Evolutionary conservation across 2,888 invertebrate genomes (phyloP), one percentile per base, ranked within the genome.

Genomic region (Euspilapteryx auroguttella): DNA sequence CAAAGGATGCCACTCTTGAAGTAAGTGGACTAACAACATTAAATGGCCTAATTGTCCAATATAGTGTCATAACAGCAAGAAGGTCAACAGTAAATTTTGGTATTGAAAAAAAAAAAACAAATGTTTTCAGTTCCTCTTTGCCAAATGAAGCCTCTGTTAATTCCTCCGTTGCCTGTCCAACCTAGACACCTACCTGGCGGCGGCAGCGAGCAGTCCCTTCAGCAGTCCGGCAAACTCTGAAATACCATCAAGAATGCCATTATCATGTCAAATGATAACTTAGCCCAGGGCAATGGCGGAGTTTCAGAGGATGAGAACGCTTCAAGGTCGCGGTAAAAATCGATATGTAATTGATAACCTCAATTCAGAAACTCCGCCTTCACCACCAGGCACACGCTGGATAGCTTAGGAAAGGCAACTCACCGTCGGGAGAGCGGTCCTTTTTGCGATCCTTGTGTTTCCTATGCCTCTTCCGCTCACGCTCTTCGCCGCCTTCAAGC

Each of bases 381-480:
- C 47, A 62, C 55, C 44, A 59, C 40, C 36, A 41, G 47, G 34
- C 34, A 37, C 44, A 56, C 59, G 55, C 41, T 40, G 36, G 42
- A 38, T 30, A 26, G 29, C 33, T 30, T 32, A 35, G 27, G 31
- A 31, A 33, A 32, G 37, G 33, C 22, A 54, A 69, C 77, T 71
- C 58, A 81, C 81, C 81, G 49, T 81, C 81, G 34, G 79, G 79
- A 12, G 79, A 79, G 31, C 69, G 68, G 29, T 71, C 68, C 45
- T 62, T 64, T 42, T 71, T 73, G 47, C 73, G 66, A 34, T 75
- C 69, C 47, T 78, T 82, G 50, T 81, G 81, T 48, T 79, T 80
- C 44, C 52, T 66, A 41, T 73, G 75, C 5, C 13, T 24, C 29
- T 63, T 63, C 47, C 71, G 75, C 14, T 73, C 57, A 40, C 76